Conservation (phyloP, 2,797 vertebrate species). For the Sarcophilus harrisii region DNA sequence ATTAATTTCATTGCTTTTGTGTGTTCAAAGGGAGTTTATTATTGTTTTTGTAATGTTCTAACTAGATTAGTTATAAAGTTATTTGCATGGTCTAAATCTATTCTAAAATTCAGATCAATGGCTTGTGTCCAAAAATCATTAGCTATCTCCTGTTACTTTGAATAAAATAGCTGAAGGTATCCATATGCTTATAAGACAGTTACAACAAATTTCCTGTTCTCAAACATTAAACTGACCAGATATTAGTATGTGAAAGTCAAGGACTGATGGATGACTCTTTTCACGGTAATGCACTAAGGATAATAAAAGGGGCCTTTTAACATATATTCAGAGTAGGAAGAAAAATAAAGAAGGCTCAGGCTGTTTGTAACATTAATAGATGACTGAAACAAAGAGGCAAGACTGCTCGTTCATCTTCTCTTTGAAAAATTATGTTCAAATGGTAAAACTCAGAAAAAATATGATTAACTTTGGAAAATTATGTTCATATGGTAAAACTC, state of each 20-base stretch:
- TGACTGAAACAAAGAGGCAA: too few species aligned
- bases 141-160: constrained; percentile 33
- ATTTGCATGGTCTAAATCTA: constrained; percentile 37
- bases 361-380: too few species aligned
- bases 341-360: too few species aligned
- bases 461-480: too few species aligned
- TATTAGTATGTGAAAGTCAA: constrained; percentile 39
- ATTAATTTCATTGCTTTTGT: constrained; percentile 11
- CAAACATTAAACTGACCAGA: constrained; percentile 66
- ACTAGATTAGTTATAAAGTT: constrained; percentile 49
- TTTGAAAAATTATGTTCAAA: too few species aligned
- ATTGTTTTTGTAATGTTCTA: background rate
- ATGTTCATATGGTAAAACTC: too few species aligned
- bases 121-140: constrained; percentile 69
- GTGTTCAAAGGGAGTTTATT: background rate
- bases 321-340: too few species aligned
- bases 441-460: too few species aligned
- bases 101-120: constrained; percentile 70
- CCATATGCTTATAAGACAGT: constrained; percentile 51
- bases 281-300: constrained; percentile 29
- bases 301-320: too few species aligned
- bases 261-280: constrained; percentile 49
- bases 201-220: constrained; percentile 62
- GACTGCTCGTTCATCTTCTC: too few species aligned
- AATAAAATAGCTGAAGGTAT: constrained; percentile 69